phyloP scores from a whole-genome alignment of 2,797 vertebrate genomes.

The Hyperoplus immaculatus region DNA sequence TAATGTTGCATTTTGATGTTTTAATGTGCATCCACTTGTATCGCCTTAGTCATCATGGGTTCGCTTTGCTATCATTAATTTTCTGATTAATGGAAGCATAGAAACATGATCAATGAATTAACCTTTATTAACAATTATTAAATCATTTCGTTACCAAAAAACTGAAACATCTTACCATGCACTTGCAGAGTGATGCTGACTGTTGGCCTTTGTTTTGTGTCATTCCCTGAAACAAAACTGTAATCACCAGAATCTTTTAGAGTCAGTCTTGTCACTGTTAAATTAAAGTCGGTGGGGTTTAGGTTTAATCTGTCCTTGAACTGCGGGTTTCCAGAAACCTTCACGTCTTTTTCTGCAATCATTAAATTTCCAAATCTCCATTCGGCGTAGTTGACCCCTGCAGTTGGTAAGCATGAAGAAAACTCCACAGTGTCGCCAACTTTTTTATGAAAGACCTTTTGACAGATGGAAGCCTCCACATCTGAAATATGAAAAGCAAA shows the following conservation, averaged over 20 bases:
- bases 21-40: neutral
- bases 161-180: constrained; percentile 46
- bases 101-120: neutral
- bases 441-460: constrained; percentile 1
- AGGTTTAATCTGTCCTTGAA: constrained; percentile 12
- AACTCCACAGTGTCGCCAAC: constrained; percentile 57
- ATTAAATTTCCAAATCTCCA: accelerated
- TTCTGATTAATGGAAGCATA: no score
- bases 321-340: accelerated
- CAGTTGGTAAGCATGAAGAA: neutral
- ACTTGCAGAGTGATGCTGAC: constrained; percentile 24
- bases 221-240: accelerated
- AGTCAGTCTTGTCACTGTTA: constrained; percentile 55
- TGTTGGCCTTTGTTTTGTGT: accelerated
- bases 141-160: neutral
- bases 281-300: constrained; percentile 11
- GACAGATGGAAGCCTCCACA: constrained; percentile 20
- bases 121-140: neutral
- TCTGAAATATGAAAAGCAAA: constrained; percentile 56
- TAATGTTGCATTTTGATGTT: neutral
- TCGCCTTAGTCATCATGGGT: neutral
- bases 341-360: accelerated
- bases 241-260: constrained; percentile 55
- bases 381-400: accelerated
- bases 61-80: neutral